These are phyloP conservation scores for Parazoanthus atlanticus DNA, from an alignment of 92 coral and sea anemone genomes.

Conservation along the genomic window DNA sequence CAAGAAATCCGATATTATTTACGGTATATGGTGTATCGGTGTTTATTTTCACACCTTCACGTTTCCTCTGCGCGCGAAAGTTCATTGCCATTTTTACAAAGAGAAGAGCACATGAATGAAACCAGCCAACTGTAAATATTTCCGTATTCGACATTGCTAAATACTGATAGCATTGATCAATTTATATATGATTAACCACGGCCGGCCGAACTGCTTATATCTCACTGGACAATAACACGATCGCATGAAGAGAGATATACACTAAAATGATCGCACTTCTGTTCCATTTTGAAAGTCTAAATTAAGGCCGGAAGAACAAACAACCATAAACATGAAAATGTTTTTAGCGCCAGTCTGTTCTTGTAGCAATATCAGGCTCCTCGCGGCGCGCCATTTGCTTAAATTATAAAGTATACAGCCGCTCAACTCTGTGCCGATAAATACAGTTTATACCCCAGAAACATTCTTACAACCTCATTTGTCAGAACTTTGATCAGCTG, in stretches of 20 bases:
- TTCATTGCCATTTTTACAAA: background rate
- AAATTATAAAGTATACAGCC: too few species aligned
- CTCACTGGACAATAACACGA: background rate
- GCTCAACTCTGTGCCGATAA: too few species aligned
- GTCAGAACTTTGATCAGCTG: too few species aligned
- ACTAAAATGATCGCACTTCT: background rate
- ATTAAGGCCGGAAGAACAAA: background rate
- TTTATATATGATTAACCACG: background rate
- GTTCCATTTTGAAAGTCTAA: background rate
- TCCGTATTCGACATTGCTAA: background rate
- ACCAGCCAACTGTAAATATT: slow-evolving; percentile 24
- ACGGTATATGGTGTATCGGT: background rate
- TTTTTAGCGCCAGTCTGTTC: background rate
- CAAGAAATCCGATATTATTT: background rate
- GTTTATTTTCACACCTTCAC: background rate
- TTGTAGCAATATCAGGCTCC: too few species aligned
- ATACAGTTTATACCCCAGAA: too few species aligned
- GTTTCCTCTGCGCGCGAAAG: background rate
- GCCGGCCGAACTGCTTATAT: background rate
- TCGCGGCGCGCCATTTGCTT: too few species aligned
- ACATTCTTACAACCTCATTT: too few species aligned
- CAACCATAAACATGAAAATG: background rate
- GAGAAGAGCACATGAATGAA: background rate
- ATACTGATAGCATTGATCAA: background rate
- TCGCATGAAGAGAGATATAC: background rate